Conservation (phyloP, 2,888 invertebrate species). For the Anodontia alba region DNA sequence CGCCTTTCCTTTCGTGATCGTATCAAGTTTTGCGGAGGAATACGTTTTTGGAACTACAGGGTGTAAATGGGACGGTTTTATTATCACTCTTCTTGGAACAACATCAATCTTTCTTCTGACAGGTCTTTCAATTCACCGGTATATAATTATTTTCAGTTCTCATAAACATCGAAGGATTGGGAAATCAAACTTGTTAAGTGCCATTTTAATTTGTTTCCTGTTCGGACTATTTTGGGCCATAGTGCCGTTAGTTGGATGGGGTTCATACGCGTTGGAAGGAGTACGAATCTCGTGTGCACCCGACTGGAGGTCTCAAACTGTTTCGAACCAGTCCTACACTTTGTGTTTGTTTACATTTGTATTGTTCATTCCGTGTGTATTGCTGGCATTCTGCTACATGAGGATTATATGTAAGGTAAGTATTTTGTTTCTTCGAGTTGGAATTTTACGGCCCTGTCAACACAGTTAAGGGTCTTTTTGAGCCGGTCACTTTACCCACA, state of each 20-base stretch:
- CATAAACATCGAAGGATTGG: neutral
- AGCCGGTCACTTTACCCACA: too few species aligned
- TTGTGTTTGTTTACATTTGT: slow-evolving; percentile 33
- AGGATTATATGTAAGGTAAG: slow-evolving; percentile 40
- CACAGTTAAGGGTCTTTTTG: too few species aligned
- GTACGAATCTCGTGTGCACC: slow-evolving; percentile 48
- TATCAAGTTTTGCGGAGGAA: slow-evolving; percentile 41
- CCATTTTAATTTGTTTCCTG: slow-evolving; percentile 25
- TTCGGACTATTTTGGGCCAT: slow-evolving; percentile 42
- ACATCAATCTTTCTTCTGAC: slow-evolving; percentile 41
- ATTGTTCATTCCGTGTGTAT: slow-evolving; percentile 36
- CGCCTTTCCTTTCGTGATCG: slow-evolving; percentile 44
- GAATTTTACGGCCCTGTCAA: too few species aligned
- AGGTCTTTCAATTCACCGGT: slow-evolving; percentile 44
- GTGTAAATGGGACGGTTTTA: slow-evolving; percentile 52
- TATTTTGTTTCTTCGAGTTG: too few species aligned
- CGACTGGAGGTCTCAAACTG: slow-evolving; percentile 30
- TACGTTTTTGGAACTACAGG: slow-evolving; percentile 35
- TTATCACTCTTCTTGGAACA: slow-evolving; percentile 41
- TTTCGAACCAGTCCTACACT: slow-evolving; percentile 29
- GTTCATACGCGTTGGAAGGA: slow-evolving; percentile 39
- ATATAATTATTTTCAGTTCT: slow-evolving; percentile 25
- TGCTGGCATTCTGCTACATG: slow-evolving; percentile 39
- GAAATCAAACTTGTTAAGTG: neutral
- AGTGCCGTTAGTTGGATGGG: slow-evolving; percentile 40